phyloP scores from a whole-genome alignment of 1,140 invertebrate species.

The Lucilia sericata region DNA sequence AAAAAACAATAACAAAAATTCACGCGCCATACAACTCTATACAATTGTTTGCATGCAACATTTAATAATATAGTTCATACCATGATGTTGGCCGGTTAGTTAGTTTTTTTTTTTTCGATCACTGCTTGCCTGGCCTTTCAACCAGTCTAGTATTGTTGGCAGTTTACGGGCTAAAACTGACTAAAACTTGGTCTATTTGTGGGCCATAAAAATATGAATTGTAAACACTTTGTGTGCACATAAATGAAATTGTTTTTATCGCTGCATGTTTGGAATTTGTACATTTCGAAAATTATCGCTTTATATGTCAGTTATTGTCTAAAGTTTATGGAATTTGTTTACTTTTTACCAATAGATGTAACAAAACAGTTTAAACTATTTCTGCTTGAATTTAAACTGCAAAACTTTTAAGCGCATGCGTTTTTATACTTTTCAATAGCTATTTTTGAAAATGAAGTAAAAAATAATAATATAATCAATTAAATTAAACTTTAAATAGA shows the following conservation, averaged over 20 bases:
- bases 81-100: neutral
- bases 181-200: neutral
- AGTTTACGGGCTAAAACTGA: neutral
- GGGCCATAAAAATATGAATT: constrained; percentile 42
- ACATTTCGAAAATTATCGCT: constrained; percentile 43
- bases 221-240: constrained; percentile 35
- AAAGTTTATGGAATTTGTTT: constrained; percentile 38
- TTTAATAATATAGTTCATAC: neutral
- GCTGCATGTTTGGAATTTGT: constrained; percentile 43
- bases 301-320: constrained; percentile 43
- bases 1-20: constrained; percentile 17
- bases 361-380: no score
- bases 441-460: no score
- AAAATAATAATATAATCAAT: no score
- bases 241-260: constrained; percentile 44
- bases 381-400: no score
- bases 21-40: neutral
- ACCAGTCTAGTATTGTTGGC: neutral
- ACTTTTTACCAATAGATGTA: neutral
- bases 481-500: no score
- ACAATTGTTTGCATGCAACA: constrained; percentile 31
- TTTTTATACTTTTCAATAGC: no score
- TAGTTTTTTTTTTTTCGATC: neutral
- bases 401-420: no score
- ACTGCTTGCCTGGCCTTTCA: neutral